Conservation (phyloP, 2,888 invertebrate genomes). For the Eudemis profundana region DNA sequence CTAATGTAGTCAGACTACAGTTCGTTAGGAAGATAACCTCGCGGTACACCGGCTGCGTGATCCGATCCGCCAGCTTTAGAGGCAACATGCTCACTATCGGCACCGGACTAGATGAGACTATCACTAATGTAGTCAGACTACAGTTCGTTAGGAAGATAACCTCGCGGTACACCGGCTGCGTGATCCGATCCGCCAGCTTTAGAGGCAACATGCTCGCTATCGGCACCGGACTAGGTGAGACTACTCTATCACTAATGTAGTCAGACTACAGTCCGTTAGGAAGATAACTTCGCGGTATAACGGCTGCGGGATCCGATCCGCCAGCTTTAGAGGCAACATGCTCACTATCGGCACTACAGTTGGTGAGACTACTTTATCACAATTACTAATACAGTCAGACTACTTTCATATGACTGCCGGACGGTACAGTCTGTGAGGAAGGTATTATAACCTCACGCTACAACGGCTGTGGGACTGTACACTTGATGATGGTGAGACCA, state of each 20-base stretch:
- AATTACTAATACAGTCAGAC: background rate
- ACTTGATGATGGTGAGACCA: no score
- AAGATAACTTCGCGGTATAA: conserved; percentile 94
- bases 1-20: no score
- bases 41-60: conserved; percentile 97
- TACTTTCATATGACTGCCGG: no score
- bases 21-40: no score
- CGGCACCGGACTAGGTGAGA: conserved; percentile 93
- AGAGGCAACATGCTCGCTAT: conserved; percentile 95
- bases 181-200: conserved; percentile 96
- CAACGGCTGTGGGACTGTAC: no score
- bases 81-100: conserved; percentile 96
- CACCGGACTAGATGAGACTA: conserved; percentile 89
- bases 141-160: no score
- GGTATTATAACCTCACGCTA: no score
- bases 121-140: background rate
- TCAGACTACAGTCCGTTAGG: conserved; percentile 84
- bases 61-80: conserved; percentile 95
- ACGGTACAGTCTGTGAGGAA: no score
- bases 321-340: conserved; percentile 95
- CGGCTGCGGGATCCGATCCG: conserved; percentile 96
- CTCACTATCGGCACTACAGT: conserved; percentile 97
- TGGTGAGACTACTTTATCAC: conserved; percentile 60
- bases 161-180: no score
- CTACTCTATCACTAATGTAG: conserved; percentile 1